Percentiles rank a stretch among this genome's conserved stretches.
Conservation (phyloP, 2,888 invertebrate genomes). For the Sympetrum striolatum region DNA sequence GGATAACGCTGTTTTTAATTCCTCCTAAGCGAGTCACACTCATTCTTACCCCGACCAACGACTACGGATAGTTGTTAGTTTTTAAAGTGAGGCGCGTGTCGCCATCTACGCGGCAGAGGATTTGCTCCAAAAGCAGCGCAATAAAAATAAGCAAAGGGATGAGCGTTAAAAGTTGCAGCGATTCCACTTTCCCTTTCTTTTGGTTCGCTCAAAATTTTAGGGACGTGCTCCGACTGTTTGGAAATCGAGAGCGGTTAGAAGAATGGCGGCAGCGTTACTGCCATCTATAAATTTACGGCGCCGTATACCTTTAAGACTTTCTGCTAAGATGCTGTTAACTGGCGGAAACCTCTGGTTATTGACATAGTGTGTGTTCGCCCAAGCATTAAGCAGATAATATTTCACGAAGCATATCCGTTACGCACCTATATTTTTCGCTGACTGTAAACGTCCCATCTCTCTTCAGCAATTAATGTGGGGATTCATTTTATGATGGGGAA, state of each 20-base stretch:
- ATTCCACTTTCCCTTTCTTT: background rate
- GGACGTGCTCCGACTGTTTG: background rate
- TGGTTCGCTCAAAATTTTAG: background rate
- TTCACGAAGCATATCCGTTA: too few species aligned
- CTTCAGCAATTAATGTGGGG: too few species aligned
- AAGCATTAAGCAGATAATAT: too few species aligned
- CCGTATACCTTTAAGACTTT: background rate
- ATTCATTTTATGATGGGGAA: too few species aligned
- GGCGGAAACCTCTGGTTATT: background rate
- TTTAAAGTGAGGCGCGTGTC: background rate
- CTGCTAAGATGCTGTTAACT: background rate
- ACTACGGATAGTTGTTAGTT: background rate
- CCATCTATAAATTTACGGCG: background rate
- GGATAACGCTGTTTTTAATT: background rate
- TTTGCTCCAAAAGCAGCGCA: background rate
- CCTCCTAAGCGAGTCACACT: background rate
- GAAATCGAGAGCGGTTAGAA: background rate
- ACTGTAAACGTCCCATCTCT: too few species aligned
- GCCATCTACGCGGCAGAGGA: background rate
- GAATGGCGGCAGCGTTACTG: background rate
- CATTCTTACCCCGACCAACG: background rate
- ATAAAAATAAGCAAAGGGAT: background rate
- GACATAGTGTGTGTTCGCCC: too few species aligned
- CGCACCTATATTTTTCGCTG: too few species aligned
- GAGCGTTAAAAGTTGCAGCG: background rate